Evolutionary conservation across 1,140 invertebrate species (phyloP).

Genomic region (Copidosoma floridanum): DNA sequence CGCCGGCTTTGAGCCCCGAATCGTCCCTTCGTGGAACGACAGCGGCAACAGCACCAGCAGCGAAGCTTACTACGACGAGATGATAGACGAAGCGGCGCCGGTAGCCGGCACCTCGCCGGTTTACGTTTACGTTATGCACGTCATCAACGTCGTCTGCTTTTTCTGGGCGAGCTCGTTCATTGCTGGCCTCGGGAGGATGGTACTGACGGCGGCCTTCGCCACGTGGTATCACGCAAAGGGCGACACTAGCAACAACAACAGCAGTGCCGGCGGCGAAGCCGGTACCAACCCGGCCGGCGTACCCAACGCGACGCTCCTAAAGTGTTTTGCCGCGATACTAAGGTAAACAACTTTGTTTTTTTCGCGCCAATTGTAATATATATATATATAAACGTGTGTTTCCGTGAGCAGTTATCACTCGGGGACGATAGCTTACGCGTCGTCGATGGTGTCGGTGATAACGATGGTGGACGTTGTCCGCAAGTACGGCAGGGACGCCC

Average conservation of each 20-base stretch:
- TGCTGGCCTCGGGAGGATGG: neutral
- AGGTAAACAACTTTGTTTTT: neutral
- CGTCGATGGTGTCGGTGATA: neutral
- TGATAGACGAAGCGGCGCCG: too few relatives aligned
- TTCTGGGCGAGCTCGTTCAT: conserved; percentile 1
- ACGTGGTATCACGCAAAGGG: conserved; percentile 4
- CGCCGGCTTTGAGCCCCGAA: neutral
- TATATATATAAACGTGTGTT: neutral
- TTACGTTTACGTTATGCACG: neutral
- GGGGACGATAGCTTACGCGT: neutral
- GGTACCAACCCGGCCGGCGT: too few relatives aligned
- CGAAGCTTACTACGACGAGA: too few relatives aligned
- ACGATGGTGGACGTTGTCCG: neutral
- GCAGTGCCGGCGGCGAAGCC: too few relatives aligned
- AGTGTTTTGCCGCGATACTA: neutral
- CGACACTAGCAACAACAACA: too few relatives aligned
- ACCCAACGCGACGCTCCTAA: neutral
- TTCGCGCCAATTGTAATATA: neutral
- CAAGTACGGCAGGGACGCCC: neutral
- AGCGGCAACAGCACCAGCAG: too few relatives aligned
- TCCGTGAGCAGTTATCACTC: neutral
- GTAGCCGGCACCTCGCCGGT: neutral
- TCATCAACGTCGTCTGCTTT: neutral
- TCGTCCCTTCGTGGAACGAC: too few relatives aligned
- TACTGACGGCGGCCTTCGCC: neutral